Conservation (phyloP, 2,888 invertebrate genomes). For the Diloba caeruleocephala region DNA sequence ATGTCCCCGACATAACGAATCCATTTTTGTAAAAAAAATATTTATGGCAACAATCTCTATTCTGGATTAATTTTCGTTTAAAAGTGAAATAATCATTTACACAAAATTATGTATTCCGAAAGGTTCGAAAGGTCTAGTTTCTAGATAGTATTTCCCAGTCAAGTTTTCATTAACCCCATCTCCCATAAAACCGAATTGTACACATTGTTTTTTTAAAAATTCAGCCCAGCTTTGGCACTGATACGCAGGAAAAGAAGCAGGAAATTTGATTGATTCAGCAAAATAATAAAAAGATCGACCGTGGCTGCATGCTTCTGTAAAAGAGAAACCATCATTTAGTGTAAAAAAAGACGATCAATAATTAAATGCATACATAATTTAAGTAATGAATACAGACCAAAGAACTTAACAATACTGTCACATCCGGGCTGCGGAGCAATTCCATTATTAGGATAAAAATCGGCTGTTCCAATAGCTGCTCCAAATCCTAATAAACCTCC, state of each 20-base stretch:
- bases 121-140: slow-evolving; percentile 86
- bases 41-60: no score
- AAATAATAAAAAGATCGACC: slow-evolving; percentile 90
- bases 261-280: slow-evolving; percentile 89
- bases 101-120: slow-evolving; percentile 70
- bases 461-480: slow-evolving; percentile 90
- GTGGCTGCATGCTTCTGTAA: slow-evolving; percentile 91
- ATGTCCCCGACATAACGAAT: no score
- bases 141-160: slow-evolving; percentile 88
- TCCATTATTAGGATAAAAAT: slow-evolving; percentile 93
- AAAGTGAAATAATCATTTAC: no score
- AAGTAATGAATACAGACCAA: slow-evolving; percentile 55
- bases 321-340: slow-evolving; percentile 3
- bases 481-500: slow-evolving; percentile 91
- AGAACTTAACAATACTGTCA: slow-evolving; percentile 75
- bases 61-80: no score
- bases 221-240: slow-evolving; percentile 84
- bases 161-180: slow-evolving; percentile 75
- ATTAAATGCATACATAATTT: no score
- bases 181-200: slow-evolving; percentile 85
- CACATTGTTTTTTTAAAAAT: slow-evolving; percentile 60
- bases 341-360: background rate
- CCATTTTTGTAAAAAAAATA: no score
- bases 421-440: slow-evolving; percentile 91
- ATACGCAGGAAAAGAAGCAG: slow-evolving; percentile 85